Evolutionary conservation across 1,140 invertebrate species (phyloP), one percentile per base, ranked within the genome.

Genomic region (Solenopsis invicta): DNA sequence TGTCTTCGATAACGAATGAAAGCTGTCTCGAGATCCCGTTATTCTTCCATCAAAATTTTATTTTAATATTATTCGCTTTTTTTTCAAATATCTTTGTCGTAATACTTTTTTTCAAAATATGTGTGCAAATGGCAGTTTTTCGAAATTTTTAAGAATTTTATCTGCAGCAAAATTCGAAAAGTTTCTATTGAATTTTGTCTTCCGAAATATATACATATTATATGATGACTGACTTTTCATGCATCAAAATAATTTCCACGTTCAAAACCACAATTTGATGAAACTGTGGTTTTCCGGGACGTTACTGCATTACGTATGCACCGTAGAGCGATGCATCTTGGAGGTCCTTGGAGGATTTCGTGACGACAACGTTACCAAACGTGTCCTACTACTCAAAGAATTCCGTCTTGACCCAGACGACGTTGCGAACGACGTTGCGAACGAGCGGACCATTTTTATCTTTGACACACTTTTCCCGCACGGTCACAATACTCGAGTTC

Each of bases 381-480:
- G 37, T 78, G 56, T 78, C 59, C 59, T 54, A 8, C 48, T 37
- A 34, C 62, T 67, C 69, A 50, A 61, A 48, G 56, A 75, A 84
- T 75, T 61, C 41, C n/a, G 21, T 62, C 69, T 84, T 75, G 41
- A 75, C 18, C 81, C 56, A 37, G 37, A 48, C 52, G 13, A 24
- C 0, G 48, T 4, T 18, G n/a, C 64, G 34, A 80, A 48, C 52
- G 13, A 24, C 0, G 48, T 4, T 18, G n/a, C 64, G 34, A 80
- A 80, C 48, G 62, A 10, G 24, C 37, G 54, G 18, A 34, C 50
- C 37, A 82, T 54, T 82, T 82, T 82, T 82, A 82, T 74, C 80
- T 82, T 72, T 74, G 80, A 82, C 78, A 82, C 24, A 82, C 66
- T 82, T 72, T 71, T 59, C 52, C 4, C 18, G 52, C 9, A 24